Evolutionary conservation across 2,113 vertebrate species (phyloP), one percentile per base, ranked within the genome.

Genomic region (Odontophorus gujanensis): DNA sequence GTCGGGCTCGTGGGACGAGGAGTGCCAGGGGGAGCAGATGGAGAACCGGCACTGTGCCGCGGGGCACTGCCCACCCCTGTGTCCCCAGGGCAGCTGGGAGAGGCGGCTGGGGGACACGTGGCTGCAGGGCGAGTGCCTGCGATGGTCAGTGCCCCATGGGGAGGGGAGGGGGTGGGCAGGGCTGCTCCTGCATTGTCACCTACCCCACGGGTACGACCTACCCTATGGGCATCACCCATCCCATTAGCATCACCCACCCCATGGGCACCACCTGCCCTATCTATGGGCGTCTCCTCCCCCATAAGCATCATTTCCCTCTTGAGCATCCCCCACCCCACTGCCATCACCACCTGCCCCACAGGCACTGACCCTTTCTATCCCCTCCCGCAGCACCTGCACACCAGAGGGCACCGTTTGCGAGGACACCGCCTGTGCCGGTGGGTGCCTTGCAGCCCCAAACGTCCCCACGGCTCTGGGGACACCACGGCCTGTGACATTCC

Each of bases 351-450:
- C 53, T 26, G 6, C 28, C 53, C 26, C 73, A 18, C 30, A 30
- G 30, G 36, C 6, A 20, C 7, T 6, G 26, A 51, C n/a, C 43
- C 30, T 12, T 58, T 48, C 34, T 43, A 11, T 21, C 72, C 12
- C 32, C 80, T 43, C 10, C 45, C 21, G 13, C 92, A 99, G 99
- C 95, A 98, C 97, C 53, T 99, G 99, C 73, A 98, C 98, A 9
- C 99, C 99, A 1, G 99, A 99, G 92, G 98, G 98, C 45, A 92
- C 97, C 77, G 97, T 98, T 81, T 99, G 99, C 77, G 97, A 98
- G 86, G 97, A 98, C 83, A 81, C 97, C 0, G 92, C 98, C 19
- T 99, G 99, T 82, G 78, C 95, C 96, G 98, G 99, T 99, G 74
- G 24, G 14, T 7, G 36, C 47, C 16, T 4, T 22, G 28, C 6